Conservation (phyloP, 1,140 invertebrate genomes). For the Pteromalus puparum region DNA sequence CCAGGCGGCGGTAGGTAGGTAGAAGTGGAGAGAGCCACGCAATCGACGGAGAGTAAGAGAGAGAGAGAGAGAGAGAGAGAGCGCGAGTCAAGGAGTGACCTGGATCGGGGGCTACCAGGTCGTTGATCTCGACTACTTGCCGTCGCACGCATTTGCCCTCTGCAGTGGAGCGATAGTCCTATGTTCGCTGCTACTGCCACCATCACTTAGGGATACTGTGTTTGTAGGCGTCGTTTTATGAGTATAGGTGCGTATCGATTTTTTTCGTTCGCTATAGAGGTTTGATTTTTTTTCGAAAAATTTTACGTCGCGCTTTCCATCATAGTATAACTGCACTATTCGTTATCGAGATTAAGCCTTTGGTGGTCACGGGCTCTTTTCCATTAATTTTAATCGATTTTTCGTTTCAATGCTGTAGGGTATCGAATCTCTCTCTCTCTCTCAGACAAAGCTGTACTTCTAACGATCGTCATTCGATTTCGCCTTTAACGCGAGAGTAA, state of each 20-base stretch:
- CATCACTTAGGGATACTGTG: no score
- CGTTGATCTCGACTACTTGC: slow-evolving; percentile 51
- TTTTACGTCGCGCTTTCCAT: no score
- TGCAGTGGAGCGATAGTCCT: neutral
- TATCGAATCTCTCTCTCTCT: neutral
- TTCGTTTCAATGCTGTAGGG: neutral
- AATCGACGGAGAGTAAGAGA: neutral
- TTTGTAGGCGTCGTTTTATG: no score
- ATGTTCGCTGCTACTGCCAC: no score
- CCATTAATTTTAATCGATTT: neutral
- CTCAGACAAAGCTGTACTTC: neutral
- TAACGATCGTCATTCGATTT: neutral
- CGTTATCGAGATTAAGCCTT: neutral
- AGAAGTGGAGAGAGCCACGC: neutral
- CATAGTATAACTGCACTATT: neutral
- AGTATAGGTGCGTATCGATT: no score
- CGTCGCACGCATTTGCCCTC: neutral
- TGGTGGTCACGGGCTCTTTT: neutral
- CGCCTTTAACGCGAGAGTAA: neutral
- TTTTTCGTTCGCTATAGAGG: no score
- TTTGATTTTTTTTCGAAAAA: no score
- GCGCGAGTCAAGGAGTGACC: slow-evolving; percentile 48
- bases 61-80: neutral
- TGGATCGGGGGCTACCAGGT: slow-evolving; percentile 48
- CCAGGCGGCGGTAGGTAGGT: neutral